These are phyloP conservation scores for Urocynchramus pylzowi DNA, from an alignment of 2,113 vertebrate genomes.

Conservation along the genomic window DNA sequence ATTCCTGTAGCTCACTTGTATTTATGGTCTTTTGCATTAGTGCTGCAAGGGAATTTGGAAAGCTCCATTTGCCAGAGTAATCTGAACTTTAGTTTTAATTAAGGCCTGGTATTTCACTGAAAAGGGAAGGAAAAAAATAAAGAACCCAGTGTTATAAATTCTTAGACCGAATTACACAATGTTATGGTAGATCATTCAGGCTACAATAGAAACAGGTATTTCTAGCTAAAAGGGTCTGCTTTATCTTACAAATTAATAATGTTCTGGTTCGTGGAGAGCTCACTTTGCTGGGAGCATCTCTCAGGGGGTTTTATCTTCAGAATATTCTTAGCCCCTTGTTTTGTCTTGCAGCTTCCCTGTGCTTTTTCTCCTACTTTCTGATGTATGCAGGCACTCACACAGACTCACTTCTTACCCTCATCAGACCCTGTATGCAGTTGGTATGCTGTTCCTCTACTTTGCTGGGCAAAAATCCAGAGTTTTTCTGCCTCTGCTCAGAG, in stretches of 20 bases:
- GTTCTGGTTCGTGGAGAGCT: background rate
- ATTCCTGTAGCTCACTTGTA: constrained; percentile 16
- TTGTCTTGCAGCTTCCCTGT: background rate
- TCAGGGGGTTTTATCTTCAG: background rate
- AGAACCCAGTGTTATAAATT: background rate
- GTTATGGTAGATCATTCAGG: constrained; percentile 9
- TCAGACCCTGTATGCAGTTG: rapidly evolving
- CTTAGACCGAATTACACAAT: constrained; percentile 12
- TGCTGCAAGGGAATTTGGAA: constrained; percentile 7
- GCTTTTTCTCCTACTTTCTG: background rate
- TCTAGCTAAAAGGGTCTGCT: background rate
- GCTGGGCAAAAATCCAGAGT: background rate
- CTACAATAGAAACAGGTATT: constrained; percentile 16
- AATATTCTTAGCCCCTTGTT: background rate
- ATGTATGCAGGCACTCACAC: background rate
- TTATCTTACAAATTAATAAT: background rate
- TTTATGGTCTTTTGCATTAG: background rate
- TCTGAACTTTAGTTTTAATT: constrained; percentile 69
- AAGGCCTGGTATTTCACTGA: constrained; percentile 50
- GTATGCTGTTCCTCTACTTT: background rate
- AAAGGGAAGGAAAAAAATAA: background rate
- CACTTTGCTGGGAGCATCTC: background rate
- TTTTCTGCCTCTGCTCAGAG: background rate
- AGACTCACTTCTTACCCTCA: background rate
- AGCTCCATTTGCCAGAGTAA: constrained; percentile 4